Conservation (phyloP, 2,113 vertebrate genomes). For the Crotalus horridus region DNA sequence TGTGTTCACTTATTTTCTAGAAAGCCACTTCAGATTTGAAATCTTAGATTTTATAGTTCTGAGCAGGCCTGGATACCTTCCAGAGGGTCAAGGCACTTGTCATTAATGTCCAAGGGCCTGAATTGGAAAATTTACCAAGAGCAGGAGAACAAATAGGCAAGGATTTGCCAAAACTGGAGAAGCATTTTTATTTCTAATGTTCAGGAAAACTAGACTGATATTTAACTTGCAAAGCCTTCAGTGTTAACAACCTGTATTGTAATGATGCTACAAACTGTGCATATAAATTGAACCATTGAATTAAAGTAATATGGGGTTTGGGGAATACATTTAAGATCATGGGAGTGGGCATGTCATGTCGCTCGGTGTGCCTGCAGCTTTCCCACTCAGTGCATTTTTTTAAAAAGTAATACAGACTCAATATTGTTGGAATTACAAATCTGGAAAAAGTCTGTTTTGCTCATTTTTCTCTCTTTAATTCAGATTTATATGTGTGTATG, state of each 20-base stretch:
- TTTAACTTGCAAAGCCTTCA: background rate
- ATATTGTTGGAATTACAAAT: background rate
- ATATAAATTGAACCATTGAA: background rate
- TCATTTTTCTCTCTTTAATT: background rate
- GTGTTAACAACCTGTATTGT: background rate
- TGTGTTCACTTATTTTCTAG: background rate
- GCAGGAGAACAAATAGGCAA: background rate
- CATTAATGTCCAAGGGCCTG: background rate
- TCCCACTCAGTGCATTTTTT: background rate
- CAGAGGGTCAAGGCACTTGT: background rate
- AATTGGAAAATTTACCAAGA: background rate
- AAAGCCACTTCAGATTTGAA: background rate
- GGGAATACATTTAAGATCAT: background rate
- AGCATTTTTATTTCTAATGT: background rate
- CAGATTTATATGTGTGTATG: background rate
- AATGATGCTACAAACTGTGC: background rate
- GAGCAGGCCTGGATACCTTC: background rate
- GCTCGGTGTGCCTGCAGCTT: background rate
- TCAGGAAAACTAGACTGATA: background rate
- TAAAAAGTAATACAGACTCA: background rate
- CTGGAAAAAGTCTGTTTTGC: background rate
- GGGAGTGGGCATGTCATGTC: background rate
- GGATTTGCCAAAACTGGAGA: background rate
- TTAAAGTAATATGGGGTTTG: background rate
- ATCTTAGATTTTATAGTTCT: background rate